Base-by-base conservation (phyloP, 1,140 invertebrate species). In the Megalopta genalis region DNA sequence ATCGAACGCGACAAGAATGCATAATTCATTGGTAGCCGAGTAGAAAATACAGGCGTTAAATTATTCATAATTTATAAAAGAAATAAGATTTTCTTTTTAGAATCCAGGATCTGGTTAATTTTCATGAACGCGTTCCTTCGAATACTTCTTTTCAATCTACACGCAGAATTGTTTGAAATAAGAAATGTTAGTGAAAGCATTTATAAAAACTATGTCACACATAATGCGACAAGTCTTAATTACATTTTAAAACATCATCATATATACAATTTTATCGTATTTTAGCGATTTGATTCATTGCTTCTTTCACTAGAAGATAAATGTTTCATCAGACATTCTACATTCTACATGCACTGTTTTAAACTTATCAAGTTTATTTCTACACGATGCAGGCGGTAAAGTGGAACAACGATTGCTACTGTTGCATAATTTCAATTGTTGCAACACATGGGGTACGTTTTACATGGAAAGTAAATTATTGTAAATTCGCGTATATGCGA, bases 361-460 rank as follows among this genome's bases (percentile, higher is more conserved):
- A 32, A 23, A 16, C 27, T 63, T 52, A 54, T 49, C 46, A 2
- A 6, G 37, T 74, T 25, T 2, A 52, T 64, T 25, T 52, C n/a
- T 21, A 21, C 65, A 54, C 14, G 42, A 46, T 32, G 23, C n/a
- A 62, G n/a, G 16, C 16, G 27, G 10, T 3, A 62, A 49, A 63
- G 42, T 37, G 21, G 21, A 42, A 1, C 54, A 2, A 39, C 39
- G 63, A 77, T 62, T 2, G 1, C 25, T 25, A 23, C 66, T 39
- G 46, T 32, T 60, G 39, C 12, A 42, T 42, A 10, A 6, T 9
- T 6, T 39, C 9, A 9, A 8, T 10, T 32, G 52, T 25, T 64
- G 27, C 8, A 7, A 64, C 63, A 54, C 4, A 52, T 77, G 68
- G 68, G 60, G 60, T 64, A 71, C 6, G 5, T 71, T 54, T 63